Conservation (phyloP, 2,113 vertebrate species). For the Aplodontia rufa region DNA sequence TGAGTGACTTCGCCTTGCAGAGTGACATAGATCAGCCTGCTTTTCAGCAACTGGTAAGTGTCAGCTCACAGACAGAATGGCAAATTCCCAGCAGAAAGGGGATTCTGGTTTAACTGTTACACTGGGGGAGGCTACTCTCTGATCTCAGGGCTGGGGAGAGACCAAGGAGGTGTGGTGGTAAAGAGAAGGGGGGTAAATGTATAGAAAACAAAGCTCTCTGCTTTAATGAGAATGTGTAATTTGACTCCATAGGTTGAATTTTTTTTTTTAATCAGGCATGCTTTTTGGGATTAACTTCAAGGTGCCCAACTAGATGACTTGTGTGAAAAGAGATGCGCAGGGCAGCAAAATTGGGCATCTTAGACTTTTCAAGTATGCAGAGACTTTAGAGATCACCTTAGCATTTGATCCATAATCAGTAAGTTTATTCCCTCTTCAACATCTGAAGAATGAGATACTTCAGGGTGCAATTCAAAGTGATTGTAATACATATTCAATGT, state of each 20-base stretch:
- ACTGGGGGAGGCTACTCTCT: neutral
- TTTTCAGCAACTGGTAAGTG: constrained; percentile 98
- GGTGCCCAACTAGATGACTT: neutral
- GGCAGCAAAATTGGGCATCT: neutral
- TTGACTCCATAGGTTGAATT: neutral
- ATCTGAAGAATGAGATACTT: neutral
- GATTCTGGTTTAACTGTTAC: constrained; percentile 18
- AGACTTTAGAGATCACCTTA: constrained; percentile 8
- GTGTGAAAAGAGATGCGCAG: neutral
- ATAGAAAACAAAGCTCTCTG: neutral
- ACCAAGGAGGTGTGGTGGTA: neutral
- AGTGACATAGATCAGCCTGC: constrained; percentile 99
- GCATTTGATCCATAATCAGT: constrained; percentile 34
- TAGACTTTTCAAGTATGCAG: neutral
- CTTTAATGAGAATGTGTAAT: neutral
- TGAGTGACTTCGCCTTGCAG: constrained; percentile 99
- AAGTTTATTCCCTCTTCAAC: neutral
- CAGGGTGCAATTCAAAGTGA: neutral
- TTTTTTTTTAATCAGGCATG: neutral
- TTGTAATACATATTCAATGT: neutral
- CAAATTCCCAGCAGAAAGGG: constrained; percentile 11
- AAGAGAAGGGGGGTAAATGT: neutral
- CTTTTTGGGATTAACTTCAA: neutral
- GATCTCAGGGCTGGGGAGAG: neutral
- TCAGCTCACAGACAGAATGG: constrained; percentile 61